These are phyloP conservation scores for Idaea dimidiata DNA, from an alignment of 2,888 invertebrate species.

Conservation along the genomic window DNA sequence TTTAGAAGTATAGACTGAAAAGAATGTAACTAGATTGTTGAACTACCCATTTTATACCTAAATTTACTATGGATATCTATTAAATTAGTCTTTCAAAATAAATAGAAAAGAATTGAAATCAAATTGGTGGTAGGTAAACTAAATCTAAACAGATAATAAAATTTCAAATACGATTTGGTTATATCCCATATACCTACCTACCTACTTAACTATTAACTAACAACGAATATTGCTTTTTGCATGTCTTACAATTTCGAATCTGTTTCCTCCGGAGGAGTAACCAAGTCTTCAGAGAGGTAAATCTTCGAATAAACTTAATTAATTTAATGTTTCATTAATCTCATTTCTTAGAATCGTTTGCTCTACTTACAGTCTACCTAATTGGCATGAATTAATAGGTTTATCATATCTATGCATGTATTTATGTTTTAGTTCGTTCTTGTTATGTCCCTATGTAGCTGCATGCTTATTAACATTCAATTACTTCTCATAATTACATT, in stretches of 20 bases:
- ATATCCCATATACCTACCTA: background rate
- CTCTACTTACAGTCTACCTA: background rate
- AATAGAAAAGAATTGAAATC: background rate
- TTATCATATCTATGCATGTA: background rate
- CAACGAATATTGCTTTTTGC: slow-evolving; percentile 81
- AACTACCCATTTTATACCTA: too few species aligned
- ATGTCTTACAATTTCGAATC: slow-evolving; percentile 87
- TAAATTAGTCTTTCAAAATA: too few species aligned
- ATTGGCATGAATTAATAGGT: slow-evolving; percentile 1
- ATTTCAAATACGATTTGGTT: background rate
- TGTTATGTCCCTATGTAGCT: background rate
- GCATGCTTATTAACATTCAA: background rate
- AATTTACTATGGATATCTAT: too few species aligned
- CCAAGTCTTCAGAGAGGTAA: slow-evolving; percentile 82
- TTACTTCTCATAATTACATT: background rate
- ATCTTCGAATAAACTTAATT: slow-evolving; percentile 10
- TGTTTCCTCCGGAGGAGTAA: slow-evolving; percentile 83
- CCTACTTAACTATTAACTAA: slow-evolving; percentile 58
- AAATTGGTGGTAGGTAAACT: background rate
- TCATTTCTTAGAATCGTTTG: background rate
- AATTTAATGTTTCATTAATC: slow-evolving; percentile 4
- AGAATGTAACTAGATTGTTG: too few species aligned
- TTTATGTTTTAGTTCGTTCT: background rate
- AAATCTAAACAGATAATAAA: background rate
- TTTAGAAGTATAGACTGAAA: too few species aligned